Conservation (phyloP, 2,888 invertebrate species). For the Rhagium mordax region DNA sequence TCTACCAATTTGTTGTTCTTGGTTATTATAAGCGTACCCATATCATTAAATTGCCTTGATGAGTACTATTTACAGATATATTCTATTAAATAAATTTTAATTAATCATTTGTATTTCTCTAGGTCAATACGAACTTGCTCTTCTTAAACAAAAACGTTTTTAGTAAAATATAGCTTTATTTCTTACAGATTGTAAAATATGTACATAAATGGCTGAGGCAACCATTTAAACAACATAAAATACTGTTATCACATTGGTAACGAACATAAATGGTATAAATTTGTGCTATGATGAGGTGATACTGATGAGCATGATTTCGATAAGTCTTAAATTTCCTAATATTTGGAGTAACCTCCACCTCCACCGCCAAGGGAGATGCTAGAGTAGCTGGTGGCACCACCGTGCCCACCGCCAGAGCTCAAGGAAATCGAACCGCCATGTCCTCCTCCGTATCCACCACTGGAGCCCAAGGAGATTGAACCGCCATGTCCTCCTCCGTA, state of each 20-base stretch:
- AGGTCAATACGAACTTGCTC: too few species aligned
- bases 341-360: slow-evolving; percentile 51
- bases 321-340: slow-evolving; percentile 36
- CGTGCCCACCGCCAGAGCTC: slow-evolving; percentile 50
- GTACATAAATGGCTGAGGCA: slow-evolving; percentile 42
- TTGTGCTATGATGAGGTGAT: slow-evolving; percentile 37
- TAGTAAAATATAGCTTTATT: slow-evolving; percentile 4
- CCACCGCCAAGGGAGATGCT: slow-evolving; percentile 48
- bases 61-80: too few species aligned
- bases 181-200: slow-evolving; percentile 34
- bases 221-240: slow-evolving; percentile 45
- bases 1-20: too few species aligned
- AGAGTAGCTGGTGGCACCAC: slow-evolving; percentile 56
- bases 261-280: slow-evolving; percentile 27
- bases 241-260: slow-evolving; percentile 53
- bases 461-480: slow-evolving; percentile 38
- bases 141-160: background rate
- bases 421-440: slow-evolving; percentile 39
- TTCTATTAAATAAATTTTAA: too few species aligned
- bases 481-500: slow-evolving; percentile 50
- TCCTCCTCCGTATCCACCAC: slow-evolving; percentile 54
- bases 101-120: too few species aligned
- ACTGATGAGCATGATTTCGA: slow-evolving; percentile 24
- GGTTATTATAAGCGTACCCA: too few species aligned
- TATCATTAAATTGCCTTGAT: too few species aligned